Conservation (phyloP, 2,113 vertebrate species). For the Pyrgilauda ruficollis region DNA sequence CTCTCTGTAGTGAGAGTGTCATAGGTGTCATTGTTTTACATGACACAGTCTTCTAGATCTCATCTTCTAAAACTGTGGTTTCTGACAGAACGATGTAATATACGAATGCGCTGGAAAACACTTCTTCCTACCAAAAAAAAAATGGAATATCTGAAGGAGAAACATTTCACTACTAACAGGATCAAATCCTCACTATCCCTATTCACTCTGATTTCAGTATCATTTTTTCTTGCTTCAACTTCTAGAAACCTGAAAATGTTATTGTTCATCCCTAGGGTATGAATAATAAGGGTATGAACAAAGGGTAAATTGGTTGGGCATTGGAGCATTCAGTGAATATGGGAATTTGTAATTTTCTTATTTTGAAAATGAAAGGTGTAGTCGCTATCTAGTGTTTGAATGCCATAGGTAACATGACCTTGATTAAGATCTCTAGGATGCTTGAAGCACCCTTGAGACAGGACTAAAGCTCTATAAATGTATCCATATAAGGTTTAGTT, state of each 20-base stretch:
- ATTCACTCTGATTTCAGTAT: not conserved
- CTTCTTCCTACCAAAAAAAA: not conserved
- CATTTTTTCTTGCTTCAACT: not conserved
- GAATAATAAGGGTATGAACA: too few relatives aligned
- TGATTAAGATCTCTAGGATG: not conserved
- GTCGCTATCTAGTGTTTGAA: not conserved
- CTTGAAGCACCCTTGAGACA: not conserved
- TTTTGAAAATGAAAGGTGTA: not conserved
- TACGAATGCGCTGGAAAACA: not conserved
- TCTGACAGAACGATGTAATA: not conserved
- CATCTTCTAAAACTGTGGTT: not conserved
- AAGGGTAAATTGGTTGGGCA: not conserved
- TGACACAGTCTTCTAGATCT: not conserved
- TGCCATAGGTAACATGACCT: not conserved
- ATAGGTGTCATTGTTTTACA: not conserved
- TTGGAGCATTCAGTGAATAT: not conserved
- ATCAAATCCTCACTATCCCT: not conserved
- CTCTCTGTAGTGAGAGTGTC: not conserved
- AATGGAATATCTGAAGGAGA: not conserved
- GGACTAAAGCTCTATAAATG: not conserved
- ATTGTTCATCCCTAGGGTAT: not conserved
- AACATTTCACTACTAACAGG: not conserved
- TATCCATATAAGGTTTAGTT: not conserved
- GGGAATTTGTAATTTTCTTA: not conserved
- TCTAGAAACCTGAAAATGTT: not conserved